These are phyloP conservation scores for Cuniculus paca DNA, from an alignment of 2,797 vertebrate species.

Conservation along the genomic window DNA sequence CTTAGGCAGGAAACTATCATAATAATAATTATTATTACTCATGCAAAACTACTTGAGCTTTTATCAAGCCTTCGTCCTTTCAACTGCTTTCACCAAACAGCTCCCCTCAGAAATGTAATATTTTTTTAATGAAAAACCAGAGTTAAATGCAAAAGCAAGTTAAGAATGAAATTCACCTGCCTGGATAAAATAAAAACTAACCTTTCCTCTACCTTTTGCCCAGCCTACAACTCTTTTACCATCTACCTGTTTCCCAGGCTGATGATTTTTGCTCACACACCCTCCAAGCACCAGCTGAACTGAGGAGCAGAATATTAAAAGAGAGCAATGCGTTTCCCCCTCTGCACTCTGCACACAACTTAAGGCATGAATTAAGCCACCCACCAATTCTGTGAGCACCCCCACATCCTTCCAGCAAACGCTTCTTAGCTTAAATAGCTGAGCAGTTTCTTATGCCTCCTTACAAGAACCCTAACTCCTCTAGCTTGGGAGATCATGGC, in stretches of 20 bases:
- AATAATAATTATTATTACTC: conserved; percentile 78
- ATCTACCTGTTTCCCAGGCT: neutral
- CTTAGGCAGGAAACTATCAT: conserved; percentile 70
- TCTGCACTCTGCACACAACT: neutral
- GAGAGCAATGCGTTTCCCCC: neutral
- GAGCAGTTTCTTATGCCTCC: neutral
- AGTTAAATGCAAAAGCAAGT: conserved; percentile 20
- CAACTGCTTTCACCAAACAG: conserved; percentile 35
- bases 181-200: conserved; percentile 36
- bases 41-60: conserved; percentile 64
- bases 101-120: conserved; percentile 30
- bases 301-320: neutral
- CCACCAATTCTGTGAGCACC: neutral
- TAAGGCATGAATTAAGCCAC: neutral
- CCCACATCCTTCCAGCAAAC: neutral
- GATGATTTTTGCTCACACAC: neutral
- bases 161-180: conserved; percentile 27
- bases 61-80: conserved; percentile 64
- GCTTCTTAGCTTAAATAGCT: neutral
- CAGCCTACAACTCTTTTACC: neutral
- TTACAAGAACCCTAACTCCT: neutral
- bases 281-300: neutral
- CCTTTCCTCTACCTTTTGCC: neutral
- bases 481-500: too few relatives aligned
- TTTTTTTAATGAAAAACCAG: conserved; percentile 19